These are phyloP conservation scores for Haplochromis burtoni DNA, from an alignment of 2,113 vertebrate species.

Conservation along the genomic window DNA sequence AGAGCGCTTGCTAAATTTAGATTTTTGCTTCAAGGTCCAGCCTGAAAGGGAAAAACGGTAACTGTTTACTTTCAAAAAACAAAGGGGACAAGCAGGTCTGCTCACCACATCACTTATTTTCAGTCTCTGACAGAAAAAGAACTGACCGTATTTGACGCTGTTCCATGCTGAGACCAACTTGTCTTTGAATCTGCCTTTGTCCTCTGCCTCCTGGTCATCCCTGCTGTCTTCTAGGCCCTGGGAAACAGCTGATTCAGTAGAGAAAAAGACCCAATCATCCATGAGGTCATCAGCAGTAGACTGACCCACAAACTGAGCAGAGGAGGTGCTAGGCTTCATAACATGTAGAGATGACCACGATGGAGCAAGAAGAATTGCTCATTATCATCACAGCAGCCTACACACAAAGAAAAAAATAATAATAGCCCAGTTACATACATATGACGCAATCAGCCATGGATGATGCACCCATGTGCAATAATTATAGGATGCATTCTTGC, in stretches of 20 bases:
- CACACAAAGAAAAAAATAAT: background rate
- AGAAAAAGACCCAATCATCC: constrained; percentile 59
- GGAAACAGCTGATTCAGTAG: background rate
- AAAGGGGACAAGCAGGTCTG: background rate
- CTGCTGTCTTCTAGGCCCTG: background rate
- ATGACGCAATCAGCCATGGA: background rate
- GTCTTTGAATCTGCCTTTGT: constrained; percentile 75
- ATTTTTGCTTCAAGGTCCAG: constrained; percentile 79
- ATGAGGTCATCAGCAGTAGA: background rate
- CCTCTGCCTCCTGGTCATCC: constrained; percentile 54
- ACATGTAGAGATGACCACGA: background rate
- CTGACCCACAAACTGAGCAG: background rate
- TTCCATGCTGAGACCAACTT: constrained; percentile 83
- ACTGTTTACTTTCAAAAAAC: background rate
- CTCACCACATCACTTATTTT: background rate
- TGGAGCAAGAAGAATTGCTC: background rate
- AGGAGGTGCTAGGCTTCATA: constrained; percentile 35
- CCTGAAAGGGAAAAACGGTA: constrained; percentile 47
- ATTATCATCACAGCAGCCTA: constrained; percentile 11
- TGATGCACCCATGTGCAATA: background rate
- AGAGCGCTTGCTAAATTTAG: constrained; percentile 78
- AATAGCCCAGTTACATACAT: background rate
- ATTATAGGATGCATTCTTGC: background rate
- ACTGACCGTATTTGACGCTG: constrained; percentile 84
- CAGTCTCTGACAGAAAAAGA: background rate